These are phyloP conservation scores for Drosophila rufa DNA, from an alignment of 1,140 invertebrate genomes.

Conservation along the genomic window DNA sequence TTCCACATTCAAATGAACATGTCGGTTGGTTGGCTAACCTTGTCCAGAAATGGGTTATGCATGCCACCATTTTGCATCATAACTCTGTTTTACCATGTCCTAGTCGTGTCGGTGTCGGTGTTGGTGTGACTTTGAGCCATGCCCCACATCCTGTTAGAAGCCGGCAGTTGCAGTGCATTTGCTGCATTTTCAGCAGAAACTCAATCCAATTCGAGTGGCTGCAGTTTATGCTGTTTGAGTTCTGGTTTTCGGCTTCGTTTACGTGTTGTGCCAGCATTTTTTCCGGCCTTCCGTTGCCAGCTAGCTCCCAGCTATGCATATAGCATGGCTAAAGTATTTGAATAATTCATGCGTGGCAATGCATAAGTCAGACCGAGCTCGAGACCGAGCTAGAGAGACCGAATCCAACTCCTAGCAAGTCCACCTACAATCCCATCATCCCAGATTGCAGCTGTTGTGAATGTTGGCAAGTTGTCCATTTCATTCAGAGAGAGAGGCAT, in stretches of 20 bases:
- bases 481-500: conserved; percentile 1
- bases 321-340: conserved; percentile 53
- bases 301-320: conserved; percentile 48
- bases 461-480: conserved; percentile 28
- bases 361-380: conserved; percentile 69
- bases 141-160: conserved; percentile 7
- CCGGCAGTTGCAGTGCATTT: conserved; percentile 26
- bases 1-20: conserved; percentile 21
- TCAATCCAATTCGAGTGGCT: conserved; percentile 70
- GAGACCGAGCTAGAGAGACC: conserved; percentile 33
- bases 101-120: background rate
- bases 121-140: conserved; percentile 17
- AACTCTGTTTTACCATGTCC: conserved; percentile 37
- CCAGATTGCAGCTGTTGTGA: conserved; percentile 31
- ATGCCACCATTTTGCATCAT: conserved; percentile 35
- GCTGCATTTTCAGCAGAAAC: conserved; percentile 36
- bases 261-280: conserved; percentile 42
- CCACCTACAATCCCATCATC: conserved; percentile 3
- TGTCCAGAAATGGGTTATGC: conserved; percentile 12
- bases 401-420: conserved; percentile 4
- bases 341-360: conserved; percentile 78
- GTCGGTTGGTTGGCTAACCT: conserved; percentile 23
- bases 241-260: conserved; percentile 52
- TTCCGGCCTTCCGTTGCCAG: conserved; percentile 16
- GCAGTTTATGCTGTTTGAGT: conserved; percentile 73